phyloP scores from a whole-genome alignment of 1,140 invertebrate species.

The Monochamus saltuarius region DNA sequence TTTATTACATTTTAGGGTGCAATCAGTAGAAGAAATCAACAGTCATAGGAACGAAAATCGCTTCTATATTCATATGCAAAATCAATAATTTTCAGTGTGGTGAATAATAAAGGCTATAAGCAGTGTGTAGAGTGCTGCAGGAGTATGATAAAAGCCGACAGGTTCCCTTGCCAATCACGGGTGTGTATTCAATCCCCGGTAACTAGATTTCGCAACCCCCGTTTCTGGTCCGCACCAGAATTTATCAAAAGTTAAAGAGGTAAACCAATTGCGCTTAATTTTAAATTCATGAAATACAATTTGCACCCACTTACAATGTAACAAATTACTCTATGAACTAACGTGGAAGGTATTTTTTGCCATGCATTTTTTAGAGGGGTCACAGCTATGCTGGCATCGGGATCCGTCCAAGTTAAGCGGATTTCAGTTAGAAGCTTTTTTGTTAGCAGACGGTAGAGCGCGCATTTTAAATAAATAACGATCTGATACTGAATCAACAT shows the following conservation, averaged over 20 bases:
- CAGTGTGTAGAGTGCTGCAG: constrained; percentile 26
- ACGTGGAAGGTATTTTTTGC: constrained; percentile 1
- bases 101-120: constrained; percentile 36
- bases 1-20: constrained; percentile 14
- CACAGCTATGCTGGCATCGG: too few species aligned
- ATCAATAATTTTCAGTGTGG: constrained; percentile 43
- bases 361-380: background rate
- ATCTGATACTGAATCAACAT: too few species aligned
- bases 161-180: constrained; percentile 42
- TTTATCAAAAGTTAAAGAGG: constrained; percentile 35
- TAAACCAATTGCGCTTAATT: constrained; percentile 26
- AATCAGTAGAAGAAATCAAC: constrained; percentile 31
- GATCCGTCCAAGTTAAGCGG: too few species aligned
- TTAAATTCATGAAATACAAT: constrained; percentile 20
- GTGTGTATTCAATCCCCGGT: constrained; percentile 42
- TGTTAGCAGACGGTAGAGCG: too few species aligned
- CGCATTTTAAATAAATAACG: too few species aligned
- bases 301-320: constrained; percentile 13
- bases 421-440: too few species aligned
- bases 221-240: constrained; percentile 23
- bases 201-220: constrained; percentile 38
- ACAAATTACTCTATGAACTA: constrained; percentile 1
- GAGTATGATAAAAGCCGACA: constrained; percentile 41
- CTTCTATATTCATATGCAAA: constrained; percentile 41
- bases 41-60: constrained; percentile 19